phyloP scores from a whole-genome alignment of 2,888 invertebrate genomes.

The Drosophila buzzatii region DNA sequence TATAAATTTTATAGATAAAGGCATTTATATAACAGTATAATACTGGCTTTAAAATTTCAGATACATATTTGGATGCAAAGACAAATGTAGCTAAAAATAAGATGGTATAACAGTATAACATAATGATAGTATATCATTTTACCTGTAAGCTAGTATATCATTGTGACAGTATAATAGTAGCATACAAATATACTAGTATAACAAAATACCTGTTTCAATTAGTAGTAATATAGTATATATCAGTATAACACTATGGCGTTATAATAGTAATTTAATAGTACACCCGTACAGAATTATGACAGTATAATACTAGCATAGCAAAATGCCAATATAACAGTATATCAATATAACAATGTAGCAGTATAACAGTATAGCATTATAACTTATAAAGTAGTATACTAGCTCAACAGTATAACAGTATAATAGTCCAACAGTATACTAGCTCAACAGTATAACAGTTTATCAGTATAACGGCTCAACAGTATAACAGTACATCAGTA shows the following conservation, averaged over 20 bases:
- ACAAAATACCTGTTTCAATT: too few relatives aligned
- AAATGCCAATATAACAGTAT: not conserved
- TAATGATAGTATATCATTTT: too few relatives aligned
- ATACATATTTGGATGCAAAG: too few relatives aligned
- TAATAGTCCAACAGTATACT: not conserved
- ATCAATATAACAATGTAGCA: not conserved
- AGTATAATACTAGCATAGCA: not conserved
- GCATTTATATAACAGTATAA: not conserved
- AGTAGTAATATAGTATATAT: not conserved
- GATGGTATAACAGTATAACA: not conserved
- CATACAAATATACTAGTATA: not conserved
- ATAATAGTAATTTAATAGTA: not conserved
- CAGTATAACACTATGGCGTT: not conserved
- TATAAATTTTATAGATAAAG: not conserved
- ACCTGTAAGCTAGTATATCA: not conserved
- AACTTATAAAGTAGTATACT: not conserved
- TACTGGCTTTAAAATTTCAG: not conserved
- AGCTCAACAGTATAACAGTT: not conserved
- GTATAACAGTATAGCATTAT: not conserved
- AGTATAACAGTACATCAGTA: not conserved
- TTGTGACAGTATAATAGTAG: too few relatives aligned
- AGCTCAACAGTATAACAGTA: not conserved
- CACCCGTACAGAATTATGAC: too few relatives aligned
- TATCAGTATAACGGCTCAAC: too few relatives aligned
- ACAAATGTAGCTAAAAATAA: not conserved